A percentile compares a stretch with the other conserved stretches of the same genome.
Conservation (phyloP, 2,888 invertebrate genomes). For the Oscheius onirici region DNA sequence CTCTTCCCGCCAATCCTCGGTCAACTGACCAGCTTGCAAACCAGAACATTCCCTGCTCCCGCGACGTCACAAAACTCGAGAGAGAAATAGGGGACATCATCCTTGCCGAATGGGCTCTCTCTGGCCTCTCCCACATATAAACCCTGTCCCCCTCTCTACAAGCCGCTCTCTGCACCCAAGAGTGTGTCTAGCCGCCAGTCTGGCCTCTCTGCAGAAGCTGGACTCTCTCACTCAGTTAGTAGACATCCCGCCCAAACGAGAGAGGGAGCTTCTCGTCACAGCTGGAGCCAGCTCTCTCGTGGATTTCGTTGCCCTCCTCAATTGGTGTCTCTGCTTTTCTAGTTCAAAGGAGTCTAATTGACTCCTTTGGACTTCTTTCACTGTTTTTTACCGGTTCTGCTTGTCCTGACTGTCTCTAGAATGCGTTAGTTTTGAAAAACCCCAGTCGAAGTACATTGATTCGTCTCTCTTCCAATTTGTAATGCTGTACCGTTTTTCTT, state of each 20-base stretch:
- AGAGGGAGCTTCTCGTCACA: background rate
- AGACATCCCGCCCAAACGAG: constrained; percentile 10
- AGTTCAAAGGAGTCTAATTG: background rate
- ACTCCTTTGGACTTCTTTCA: background rate
- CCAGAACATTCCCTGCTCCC: constrained; percentile 7
- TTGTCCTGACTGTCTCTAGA: too few species aligned
- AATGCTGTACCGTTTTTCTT: too few species aligned
- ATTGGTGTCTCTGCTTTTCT: too few species aligned
- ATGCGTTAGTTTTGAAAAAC: too few species aligned
- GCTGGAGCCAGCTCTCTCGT: background rate
- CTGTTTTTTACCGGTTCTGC: background rate
- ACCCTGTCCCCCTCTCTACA: constrained; percentile 2
- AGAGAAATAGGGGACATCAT: too few species aligned
- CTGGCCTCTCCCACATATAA: background rate
- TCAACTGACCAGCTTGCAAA: too few species aligned
- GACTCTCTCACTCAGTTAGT: background rate
- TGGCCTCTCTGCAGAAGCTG: background rate
- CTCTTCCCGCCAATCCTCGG: too few species aligned
- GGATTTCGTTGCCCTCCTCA: background rate
- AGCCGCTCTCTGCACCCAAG: background rate
- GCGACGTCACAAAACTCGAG: background rate
- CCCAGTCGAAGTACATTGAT: too few species aligned
- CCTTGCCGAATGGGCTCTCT: constrained; percentile 1
- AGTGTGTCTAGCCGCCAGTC: background rate
- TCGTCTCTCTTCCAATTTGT: too few species aligned